phyloP scores from a whole-genome alignment of 2,113 vertebrate species.

The Acanthisitta chloris region DNA sequence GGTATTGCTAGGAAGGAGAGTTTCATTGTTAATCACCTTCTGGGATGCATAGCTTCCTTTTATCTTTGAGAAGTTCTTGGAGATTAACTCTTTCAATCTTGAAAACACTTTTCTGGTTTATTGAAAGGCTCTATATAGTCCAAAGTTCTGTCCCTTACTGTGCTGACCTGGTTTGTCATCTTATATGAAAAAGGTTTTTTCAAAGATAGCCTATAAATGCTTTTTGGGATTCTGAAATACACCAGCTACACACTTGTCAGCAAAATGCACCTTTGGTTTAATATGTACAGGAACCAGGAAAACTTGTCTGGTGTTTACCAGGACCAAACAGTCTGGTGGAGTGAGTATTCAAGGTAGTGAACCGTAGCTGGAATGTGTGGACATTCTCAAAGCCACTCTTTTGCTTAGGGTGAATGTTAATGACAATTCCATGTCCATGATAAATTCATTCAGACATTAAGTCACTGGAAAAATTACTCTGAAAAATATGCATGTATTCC shows the following conservation, averaged over 20 bases:
- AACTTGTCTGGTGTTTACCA: conserved; percentile 12
- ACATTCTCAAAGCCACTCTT: not conserved
- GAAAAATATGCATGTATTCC: not conserved
- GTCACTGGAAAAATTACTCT: conserved; percentile 27
- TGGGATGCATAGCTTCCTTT: not conserved
- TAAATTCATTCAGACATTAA: conserved; percentile 19
- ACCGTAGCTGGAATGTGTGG: not conserved
- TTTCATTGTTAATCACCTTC: not conserved
- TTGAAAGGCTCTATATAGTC: not conserved
- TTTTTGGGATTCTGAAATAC: not conserved
- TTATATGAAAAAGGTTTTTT: not conserved
- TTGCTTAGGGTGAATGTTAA: not conserved
- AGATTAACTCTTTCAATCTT: not conserved
- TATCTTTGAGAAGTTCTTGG: not conserved
- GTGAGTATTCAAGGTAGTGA: conserved; percentile 5
- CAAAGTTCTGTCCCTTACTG: not conserved
- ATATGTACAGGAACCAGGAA: not conserved
- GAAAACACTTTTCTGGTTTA: not conserved
- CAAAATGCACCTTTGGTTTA: not conserved
- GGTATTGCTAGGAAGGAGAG: not conserved
- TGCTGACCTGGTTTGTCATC: not conserved
- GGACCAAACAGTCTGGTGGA: conserved; percentile 41
- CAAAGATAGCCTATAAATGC: not conserved
- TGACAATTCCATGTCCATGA: not conserved
- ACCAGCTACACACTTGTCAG: not conserved